Evolutionary conservation across 2,113 vertebrate genomes (phyloP).

Genomic region (Ancistrus triradiatus): DNA sequence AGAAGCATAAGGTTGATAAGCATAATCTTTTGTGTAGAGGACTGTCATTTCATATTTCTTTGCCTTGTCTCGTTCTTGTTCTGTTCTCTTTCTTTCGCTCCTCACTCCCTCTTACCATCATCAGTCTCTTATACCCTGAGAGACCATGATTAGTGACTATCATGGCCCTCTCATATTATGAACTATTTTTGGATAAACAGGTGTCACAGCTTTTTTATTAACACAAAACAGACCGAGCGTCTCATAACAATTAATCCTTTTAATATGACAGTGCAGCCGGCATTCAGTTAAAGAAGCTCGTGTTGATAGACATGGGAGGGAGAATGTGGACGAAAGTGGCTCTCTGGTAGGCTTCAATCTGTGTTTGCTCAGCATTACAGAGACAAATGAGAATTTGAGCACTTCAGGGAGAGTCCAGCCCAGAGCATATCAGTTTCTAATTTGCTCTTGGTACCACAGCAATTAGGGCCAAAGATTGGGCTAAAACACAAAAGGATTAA

Average conservation of each 20-base stretch:
- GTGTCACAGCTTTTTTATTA: conserved; percentile 41
- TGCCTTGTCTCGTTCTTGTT: conserved; percentile 11
- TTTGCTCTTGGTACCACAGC: conserved; percentile 17
- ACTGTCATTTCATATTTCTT: neutral
- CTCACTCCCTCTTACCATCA: neutral
- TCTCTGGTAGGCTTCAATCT: conserved; percentile 29
- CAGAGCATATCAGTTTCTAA: conserved; percentile 44
- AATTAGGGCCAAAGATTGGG: conserved; percentile 7
- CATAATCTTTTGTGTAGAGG: neutral
- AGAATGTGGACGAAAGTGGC: conserved; percentile 35
- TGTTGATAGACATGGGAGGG: conserved; percentile 33
- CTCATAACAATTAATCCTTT: conserved; percentile 25
- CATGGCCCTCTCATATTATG: conserved; percentile 43
- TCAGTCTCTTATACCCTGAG: neutral
- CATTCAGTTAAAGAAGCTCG: conserved; percentile 31
- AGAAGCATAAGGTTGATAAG: no score
- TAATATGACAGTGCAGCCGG: conserved; percentile 33
- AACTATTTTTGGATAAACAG: conserved; percentile 29
- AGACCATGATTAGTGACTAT: conserved; percentile 11
- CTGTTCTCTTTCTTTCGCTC: conserved; percentile 18
- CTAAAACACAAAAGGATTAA: conserved; percentile 4
- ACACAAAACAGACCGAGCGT: conserved; percentile 21
- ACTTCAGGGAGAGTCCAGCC: conserved; percentile 35
- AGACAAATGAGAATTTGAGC: conserved; percentile 44
- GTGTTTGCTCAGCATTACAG: conserved; percentile 44